Base-by-base conservation (phyloP, 2,888 invertebrate species). In the Rhagonycha fulva region DNA sequence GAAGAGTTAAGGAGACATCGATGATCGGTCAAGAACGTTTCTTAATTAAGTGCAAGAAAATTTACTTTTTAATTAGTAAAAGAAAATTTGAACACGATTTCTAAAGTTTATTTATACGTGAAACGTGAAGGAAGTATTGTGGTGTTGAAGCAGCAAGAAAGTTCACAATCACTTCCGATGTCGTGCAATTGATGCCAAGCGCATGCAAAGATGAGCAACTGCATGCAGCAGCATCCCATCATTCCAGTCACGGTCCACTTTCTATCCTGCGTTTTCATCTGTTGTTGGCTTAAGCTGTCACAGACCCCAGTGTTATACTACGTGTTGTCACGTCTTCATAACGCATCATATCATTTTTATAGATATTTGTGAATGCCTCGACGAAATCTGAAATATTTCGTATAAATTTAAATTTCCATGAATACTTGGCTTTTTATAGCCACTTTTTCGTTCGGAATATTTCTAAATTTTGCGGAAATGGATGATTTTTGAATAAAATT, bases 221-320 rank as follows among this genome's bases (percentile, higher is more conserved):
- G 14, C 71, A 72, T 60, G 67, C 62, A 63, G 70, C 62, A 70
- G 69, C 72, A 70, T 70, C 73, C 62, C 70, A 70, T 72, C 63
- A 81, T 81, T 81, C 81, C 66, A 76, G 81, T 81, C 81, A 81
- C 81, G 81, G 80, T 78, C 78, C 80, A 80, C 81, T 82, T 82
- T 82, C 81, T 81, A 82, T 79, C 79, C 79, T 77, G 71, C 77
- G 78, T 77, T 66, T 66, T 76, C 81, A 81, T 80, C 80, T 81
- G 81, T 79, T 77, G 81, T 78, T 78, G 75, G 78, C 79, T 79
- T 78, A 78, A 74, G 74, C 66, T 75, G 76, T 76, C 76, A 74
- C 69, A 78, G 78, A 47, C 74, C 68, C 30, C 71, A 47, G 74
- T 74, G 78, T 76, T 75, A 70, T 68, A 71, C 74, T 76, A 76